Conservation (phyloP, 2,888 invertebrate species). For the Ecliptopera silaceata region DNA sequence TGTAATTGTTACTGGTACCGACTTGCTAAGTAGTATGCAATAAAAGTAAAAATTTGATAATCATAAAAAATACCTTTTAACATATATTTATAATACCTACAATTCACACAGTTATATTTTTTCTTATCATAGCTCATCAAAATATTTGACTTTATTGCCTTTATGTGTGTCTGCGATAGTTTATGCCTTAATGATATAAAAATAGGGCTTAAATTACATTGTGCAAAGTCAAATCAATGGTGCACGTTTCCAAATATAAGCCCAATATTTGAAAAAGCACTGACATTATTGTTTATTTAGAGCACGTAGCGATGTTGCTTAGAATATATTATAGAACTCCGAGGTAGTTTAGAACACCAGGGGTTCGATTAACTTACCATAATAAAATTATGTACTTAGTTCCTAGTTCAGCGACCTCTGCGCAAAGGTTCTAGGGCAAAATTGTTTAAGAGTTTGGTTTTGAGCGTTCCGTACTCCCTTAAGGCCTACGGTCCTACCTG, state of each 20-base stretch:
- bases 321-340: not conserved
- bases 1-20: too few species aligned
- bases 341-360: not conserved
- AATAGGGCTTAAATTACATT: conserved; percentile 8
- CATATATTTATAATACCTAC: not conserved
- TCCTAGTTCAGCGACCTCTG: too few species aligned
- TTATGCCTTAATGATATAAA: not conserved
- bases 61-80: too few species aligned
- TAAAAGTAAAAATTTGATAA: too few species aligned
- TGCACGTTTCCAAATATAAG: conserved; percentile 26
- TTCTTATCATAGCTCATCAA: conserved; percentile 4
- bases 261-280: conserved; percentile 24
- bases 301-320: conserved; percentile 19
- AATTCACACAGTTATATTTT: not conserved
- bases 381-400: too few species aligned
- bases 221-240: conserved; percentile 10
- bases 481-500: too few species aligned
- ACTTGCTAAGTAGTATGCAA: too few species aligned
- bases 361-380: not conserved
- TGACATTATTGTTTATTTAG: conserved; percentile 6
- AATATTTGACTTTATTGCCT: conserved; percentile 6
- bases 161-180: not conserved
- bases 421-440: too few species aligned
- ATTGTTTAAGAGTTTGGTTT: too few species aligned
- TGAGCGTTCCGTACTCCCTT: too few species aligned